Base-by-base conservation (phyloP, 2,888 invertebrate species). In the Dynastes maya region DNA sequence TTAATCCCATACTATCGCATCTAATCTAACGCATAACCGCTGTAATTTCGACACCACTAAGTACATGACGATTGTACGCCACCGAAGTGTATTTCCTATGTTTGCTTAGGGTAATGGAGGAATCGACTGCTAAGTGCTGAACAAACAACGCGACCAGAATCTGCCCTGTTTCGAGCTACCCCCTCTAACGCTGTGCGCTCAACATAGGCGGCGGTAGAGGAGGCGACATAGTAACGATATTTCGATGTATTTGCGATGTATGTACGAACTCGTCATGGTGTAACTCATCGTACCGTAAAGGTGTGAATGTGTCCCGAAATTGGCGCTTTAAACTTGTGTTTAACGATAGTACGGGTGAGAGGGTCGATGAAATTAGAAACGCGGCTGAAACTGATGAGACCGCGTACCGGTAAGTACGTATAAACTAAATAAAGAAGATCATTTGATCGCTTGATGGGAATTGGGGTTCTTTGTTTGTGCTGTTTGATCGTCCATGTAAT, bases 61-160 rank as follows among this genome's bases (percentile, higher is more conserved):
- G 22, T 58, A 16, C 55, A 72, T 58, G 37, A 16, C 58, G 72
- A 72, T 72, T 72, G 58, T 58, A 37, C 58, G 58, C 58, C 58
- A 29, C 45, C 37, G 58, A 72, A 61, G 72, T 11, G 72, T 72
- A 72, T 40, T 72, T 61, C 58, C 58, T 32, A 27, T 61, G 58
- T 72, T 72, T 72, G 58, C 58, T 72, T 72, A 72, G 72, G 72
- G 72, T 72, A 72, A 72, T 72, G 72, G 40, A 13, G 58, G 72
- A 72, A 72, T 72, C 72, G 55, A 58, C 72, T 72, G 72, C 45
- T 72, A 72, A 72, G 72, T 72, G 72, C 72, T 58, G 40, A 58
- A 72, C 27, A 72, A 72, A 72, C 72, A 72, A 16, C 37, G 58
- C 55, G 72, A 58, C 40, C 40, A 58, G 40, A 58, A 72, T 45